Base-by-base conservation (phyloP, 2,888 invertebrate species). In the Bedellia somnulentella region DNA sequence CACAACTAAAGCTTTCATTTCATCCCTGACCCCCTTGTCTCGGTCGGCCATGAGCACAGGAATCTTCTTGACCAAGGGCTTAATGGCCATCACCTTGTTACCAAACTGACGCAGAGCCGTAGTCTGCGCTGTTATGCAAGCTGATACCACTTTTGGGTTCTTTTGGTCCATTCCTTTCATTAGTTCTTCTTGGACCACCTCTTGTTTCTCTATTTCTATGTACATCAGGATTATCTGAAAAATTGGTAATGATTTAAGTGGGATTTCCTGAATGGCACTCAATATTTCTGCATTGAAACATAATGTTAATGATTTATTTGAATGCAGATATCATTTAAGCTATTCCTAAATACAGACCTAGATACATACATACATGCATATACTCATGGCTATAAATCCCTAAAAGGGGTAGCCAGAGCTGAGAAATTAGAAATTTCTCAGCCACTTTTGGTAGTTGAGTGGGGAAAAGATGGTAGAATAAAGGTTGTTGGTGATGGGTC, bases 121-220 rank as follows among this genome's bases (percentile, higher is more conserved):
- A 14, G 88, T 86, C 5, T 89, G 62, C 1, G 87, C 82, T 4
- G 84, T 78, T 2, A 90, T 80, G 56, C 93, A 94, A 0, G 89
- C 94, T 0, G 89, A 77, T 0, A 94, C 90, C 35, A 94, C 91
- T 73, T 96, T 98, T 0, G 98, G 97, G 62, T 96, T 96, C 61
- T 98, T 98, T 44, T 91, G 91, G 25, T 93, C 90, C 71, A 93
- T 87, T 18, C 97, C 97, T 68, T 95, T 95, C 12, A 94, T 70
- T 2, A 98, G 73, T 58, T 95, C 96, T 41, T 97, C 97, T 44
- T 87, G 78, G 0, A 93, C 93, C 8, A 83, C 64, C 39, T 97
- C 97, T 36, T 90, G 88, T 55, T 94, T 96, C 52, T 98, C 97
- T 47, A 96, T 93, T 77, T 98, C 97, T 41, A 97, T 81, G 57